Percentiles rank a stretch among this genome's conserved stretches.
Conservation (phyloP, 2,888 invertebrate species). For the Eugnorisma glareosa region DNA sequence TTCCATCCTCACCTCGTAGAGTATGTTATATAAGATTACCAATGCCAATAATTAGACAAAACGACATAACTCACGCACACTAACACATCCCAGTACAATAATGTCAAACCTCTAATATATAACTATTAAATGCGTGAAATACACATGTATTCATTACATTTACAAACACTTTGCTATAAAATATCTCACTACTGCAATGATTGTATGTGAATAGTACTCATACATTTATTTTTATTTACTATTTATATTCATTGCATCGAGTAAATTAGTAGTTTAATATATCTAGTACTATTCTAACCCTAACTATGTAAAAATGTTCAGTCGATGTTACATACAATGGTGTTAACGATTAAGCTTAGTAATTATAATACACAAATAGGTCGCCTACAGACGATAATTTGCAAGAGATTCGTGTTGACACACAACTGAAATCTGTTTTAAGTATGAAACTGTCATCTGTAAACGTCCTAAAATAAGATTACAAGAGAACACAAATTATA, state of each 20-base stretch:
- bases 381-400: slow-evolving; percentile 58
- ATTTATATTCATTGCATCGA: slow-evolving; percentile 75
- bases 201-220: slow-evolving; percentile 70
- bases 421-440: slow-evolving; percentile 64
- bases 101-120: slow-evolving; percentile 81
- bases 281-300: slow-evolving; percentile 81
- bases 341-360: slow-evolving; percentile 84
- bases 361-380: slow-evolving; percentile 70
- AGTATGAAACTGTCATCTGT: slow-evolving; percentile 74
- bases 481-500: slow-evolving; percentile 74
- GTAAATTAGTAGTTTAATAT: slow-evolving; percentile 76
- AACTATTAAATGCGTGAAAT: slow-evolving; percentile 88
- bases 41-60: slow-evolving; percentile 75
- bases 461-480: slow-evolving; percentile 71
- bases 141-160: slow-evolving; percentile 82
- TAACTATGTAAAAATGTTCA: slow-evolving; percentile 90
- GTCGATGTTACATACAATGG: slow-evolving; percentile 90
- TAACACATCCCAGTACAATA: slow-evolving; percentile 82
- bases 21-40: slow-evolving; percentile 52
- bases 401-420: slow-evolving; percentile 69
- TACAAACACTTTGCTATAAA: slow-evolving; percentile 78
- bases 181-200: slow-evolving; percentile 83
- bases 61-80: slow-evolving; percentile 81
- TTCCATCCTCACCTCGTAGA: slow-evolving; percentile 25
- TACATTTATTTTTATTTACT: slow-evolving; percentile 63